Evolutionary conservation across 2,888 invertebrate species (phyloP).

Genomic region (Macaria notata): DNA sequence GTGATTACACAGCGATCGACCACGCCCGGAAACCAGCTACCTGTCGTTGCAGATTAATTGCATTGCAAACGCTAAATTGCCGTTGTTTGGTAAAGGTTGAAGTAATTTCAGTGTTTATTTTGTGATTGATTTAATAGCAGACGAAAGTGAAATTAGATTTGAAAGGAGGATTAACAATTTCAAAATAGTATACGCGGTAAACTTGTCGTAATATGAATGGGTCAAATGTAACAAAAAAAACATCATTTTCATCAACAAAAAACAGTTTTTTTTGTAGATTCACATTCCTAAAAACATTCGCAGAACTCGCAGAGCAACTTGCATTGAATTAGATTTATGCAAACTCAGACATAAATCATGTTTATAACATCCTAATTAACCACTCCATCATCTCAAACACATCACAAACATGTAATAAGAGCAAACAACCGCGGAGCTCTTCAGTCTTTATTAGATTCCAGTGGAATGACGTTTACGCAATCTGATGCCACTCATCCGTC

Average conservation of each 20-base stretch:
- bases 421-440: slow-evolving; percentile 30
- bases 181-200: no score
- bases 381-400: slow-evolving; percentile 24
- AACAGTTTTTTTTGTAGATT: no score
- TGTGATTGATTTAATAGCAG: background rate
- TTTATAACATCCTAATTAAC: slow-evolving; percentile 19
- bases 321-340: no score
- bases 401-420: slow-evolving; percentile 25
- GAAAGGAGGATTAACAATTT: no score
- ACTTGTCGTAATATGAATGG: no score
- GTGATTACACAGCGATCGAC: slow-evolving; percentile 16
- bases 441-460: slow-evolving; percentile 36
- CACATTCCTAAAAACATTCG: no score
- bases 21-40: slow-evolving; percentile 16
- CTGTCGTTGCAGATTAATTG: slow-evolving; percentile 10
- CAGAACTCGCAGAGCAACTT: no score
- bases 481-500: slow-evolving; percentile 44
- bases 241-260: no score
- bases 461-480: slow-evolving; percentile 35
- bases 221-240: no score
- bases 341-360: no score
- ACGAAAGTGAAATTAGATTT: background rate
- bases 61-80: slow-evolving; percentile 16
- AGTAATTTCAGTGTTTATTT: slow-evolving; percentile 6
- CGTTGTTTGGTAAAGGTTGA: slow-evolving; percentile 9